Percentiles rank a stretch among this genome's conserved stretches.
Evolutionary conservation across 2,113 vertebrate species (phyloP).

Genomic region (Boulengeromyrus knoepffleri): DNA sequence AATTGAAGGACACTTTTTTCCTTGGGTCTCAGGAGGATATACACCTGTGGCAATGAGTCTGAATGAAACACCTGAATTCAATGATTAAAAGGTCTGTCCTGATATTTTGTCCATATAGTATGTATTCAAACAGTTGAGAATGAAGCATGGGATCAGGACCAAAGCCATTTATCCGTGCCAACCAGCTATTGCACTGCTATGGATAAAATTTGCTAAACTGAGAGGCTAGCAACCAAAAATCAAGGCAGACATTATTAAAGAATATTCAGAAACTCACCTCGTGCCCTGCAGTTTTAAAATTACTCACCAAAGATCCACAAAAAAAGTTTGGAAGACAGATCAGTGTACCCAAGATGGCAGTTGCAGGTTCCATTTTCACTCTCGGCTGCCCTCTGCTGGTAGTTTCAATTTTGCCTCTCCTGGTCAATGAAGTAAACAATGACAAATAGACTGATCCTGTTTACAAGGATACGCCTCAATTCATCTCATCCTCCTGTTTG

Average conservation of each 20-base stretch:
- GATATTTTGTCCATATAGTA: not conserved
- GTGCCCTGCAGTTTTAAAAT: not conserved
- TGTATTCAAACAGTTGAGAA: not conserved
- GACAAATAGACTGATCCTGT: not conserved
- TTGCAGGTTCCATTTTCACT: not conserved
- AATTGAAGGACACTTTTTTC: no score
- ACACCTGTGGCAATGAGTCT: not conserved
- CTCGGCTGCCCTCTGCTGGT: not conserved
- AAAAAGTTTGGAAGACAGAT: not conserved
- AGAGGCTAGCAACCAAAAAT: not conserved
- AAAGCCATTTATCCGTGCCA: not conserved
- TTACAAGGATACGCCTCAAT: no score
- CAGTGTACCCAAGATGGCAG: not conserved
- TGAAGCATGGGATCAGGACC: not conserved
- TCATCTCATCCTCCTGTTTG: not conserved
- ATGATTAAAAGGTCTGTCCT: not conserved
- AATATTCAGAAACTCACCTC: not conserved
- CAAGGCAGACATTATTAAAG: not conserved
- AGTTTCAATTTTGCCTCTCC: not conserved
- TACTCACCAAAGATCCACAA: not conserved
- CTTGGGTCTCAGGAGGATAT: not conserved
- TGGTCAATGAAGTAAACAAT: not conserved
- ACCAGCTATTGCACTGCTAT: not conserved
- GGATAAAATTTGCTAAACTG: not conserved
- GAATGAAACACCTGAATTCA: not conserved